Base-by-base conservation (phyloP, 2,113 vertebrate species). In the Ammodytes marinus region DNA sequence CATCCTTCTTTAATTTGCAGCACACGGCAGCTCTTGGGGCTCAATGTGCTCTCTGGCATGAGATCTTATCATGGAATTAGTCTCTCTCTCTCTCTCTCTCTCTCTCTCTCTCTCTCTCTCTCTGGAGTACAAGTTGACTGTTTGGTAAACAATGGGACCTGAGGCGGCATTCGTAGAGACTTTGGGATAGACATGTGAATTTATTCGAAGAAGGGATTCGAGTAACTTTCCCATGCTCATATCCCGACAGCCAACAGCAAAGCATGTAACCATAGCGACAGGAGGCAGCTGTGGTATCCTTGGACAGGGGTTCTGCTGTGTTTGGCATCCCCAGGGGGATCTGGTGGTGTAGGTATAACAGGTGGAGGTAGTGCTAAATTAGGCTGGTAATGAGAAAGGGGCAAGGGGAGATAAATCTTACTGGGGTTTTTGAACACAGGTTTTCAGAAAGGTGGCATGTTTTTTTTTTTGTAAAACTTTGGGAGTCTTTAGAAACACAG, bases 1-100 rank as follows among this genome's bases (percentile, higher is more conserved):
- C 77, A 82, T 74, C 75, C 71, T 52, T 15, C 45, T 74, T 82
- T 84, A 75, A 83, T 80, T 88, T 67, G 78, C 68, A 77, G 60
- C 68, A 68, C 35, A 52, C 6, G 12, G 66, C 67, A 75, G 74
- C 27, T 73, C 35, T 69, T 69, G 49, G 14, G 40, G 76, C 37
- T 69, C 60, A 17, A 0, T 10, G 55, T 54, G 58, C 77, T 78
- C 14, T 58, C 14, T 60, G 64, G 60, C 67, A 76, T 87, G 63
- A 60, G 42, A 47, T 60, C 73, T 49, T 78, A 61, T 85, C 40
- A 64, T 66, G 27, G 6, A 68, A 64, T 85, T 40, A 73, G 42
- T 69, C 12, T 53, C 39, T 52, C 72, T 50, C 15, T 59, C 19
- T 37, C 27, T 27, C 27, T 27, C 27, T 27, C 27, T 27, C 27